These are phyloP conservation scores for Chinchilla lanigera DNA, from an alignment of 2,113 vertebrate species.

Conservation along the genomic window DNA sequence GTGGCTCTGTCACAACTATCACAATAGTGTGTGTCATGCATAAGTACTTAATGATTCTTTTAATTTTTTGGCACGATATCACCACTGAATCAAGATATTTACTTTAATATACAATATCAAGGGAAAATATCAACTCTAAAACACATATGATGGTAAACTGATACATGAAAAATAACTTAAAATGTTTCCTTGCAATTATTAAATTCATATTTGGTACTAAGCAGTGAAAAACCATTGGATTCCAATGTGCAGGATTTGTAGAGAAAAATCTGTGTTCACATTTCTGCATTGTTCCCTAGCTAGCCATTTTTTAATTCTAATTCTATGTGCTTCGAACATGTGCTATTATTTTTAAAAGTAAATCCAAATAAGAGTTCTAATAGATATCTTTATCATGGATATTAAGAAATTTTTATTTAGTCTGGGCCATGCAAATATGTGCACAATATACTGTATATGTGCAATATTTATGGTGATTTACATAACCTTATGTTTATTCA, in stretches of 20 bases:
- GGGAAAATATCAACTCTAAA: background rate
- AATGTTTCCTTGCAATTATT: background rate
- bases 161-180: background rate
- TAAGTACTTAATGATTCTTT: background rate
- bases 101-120: background rate
- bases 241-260: background rate
- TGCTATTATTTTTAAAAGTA: background rate
- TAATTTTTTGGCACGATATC: background rate
- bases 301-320: background rate
- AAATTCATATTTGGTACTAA: background rate
- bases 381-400: background rate
- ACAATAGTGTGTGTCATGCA: background rate
- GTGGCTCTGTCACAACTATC: background rate
- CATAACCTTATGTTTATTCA: conserved; percentile 59
- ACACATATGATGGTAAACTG: background rate
- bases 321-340: background rate
- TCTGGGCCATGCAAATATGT: conserved; percentile 48
- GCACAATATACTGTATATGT: conserved; percentile 10
- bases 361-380: background rate
- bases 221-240: background rate
- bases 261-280: background rate
- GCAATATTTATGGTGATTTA: conserved; percentile 56
- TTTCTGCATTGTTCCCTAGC: background rate
- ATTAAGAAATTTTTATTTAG: conserved; percentile 46
- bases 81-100: background rate